Evolutionary conservation across 2,888 invertebrate species (phyloP).

Genomic region (Tiphia femorata): DNA sequence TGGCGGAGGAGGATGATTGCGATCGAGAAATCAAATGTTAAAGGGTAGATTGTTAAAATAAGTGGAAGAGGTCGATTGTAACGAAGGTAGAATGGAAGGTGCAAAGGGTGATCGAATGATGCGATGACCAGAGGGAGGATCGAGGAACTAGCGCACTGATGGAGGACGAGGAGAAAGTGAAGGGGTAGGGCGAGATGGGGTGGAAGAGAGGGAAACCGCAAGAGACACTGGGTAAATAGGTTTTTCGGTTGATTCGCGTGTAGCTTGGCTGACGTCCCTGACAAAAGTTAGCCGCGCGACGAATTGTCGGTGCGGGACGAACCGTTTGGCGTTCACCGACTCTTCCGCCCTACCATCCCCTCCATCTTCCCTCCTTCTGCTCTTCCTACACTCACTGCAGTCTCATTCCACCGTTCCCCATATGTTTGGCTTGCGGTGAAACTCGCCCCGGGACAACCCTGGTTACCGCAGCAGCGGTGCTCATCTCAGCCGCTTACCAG

Average conservation of each 20-base stretch:
- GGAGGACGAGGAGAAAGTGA: neutral
- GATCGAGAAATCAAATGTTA: no score
- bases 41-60: constrained; percentile 10
- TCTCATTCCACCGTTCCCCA: no score
- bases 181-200: neutral
- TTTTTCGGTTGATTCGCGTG: neutral
- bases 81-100: neutral
- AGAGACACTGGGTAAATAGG: neutral
- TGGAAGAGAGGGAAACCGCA: neutral
- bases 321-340: constrained; percentile 30
- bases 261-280: constrained; percentile 10
- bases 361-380: no score
- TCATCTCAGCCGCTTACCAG: constrained; percentile 29
- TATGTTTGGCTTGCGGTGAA: constrained; percentile 41
- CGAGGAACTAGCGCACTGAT: neutral
- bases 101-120: constrained; percentile 8
- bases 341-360: no score
- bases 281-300: constrained; percentile 1
- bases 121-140: neutral
- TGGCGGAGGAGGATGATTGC: constrained; percentile 6
- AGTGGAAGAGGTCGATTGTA: neutral
- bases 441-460: constrained; percentile 38
- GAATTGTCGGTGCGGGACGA: constrained; percentile 22
- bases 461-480: constrained; percentile 24
- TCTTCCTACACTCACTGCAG: no score